Percentiles rank a stretch among this genome's conserved stretches.
phyloP scores from a whole-genome alignment of 2,113 vertebrate species.

The Tonatia bakeri region DNA sequence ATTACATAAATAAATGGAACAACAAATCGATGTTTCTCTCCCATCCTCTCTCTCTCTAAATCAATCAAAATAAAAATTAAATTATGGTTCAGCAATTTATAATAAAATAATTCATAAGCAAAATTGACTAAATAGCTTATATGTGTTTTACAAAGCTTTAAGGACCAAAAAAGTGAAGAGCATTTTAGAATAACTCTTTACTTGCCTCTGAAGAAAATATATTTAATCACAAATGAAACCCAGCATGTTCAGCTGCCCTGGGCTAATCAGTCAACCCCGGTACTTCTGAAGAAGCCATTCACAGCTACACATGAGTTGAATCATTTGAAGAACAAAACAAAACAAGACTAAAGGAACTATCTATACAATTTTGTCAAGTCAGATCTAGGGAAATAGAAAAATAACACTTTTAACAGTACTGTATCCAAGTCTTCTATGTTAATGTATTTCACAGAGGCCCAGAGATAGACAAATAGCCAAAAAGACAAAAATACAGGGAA shows the following conservation, averaged over 20 bases:
- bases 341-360: background rate
- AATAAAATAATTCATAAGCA: background rate
- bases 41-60: no score
- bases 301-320: background rate
- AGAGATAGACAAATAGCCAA: background rate
- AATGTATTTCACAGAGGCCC: background rate
- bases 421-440: background rate
- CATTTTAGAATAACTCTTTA: background rate
- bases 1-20: no score
- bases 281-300: background rate
- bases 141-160: background rate
- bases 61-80: no score
- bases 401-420: background rate
- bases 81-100: background rate
- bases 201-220: background rate
- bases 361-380: background rate
- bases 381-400: background rate
- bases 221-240: background rate
- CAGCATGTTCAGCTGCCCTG: background rate
- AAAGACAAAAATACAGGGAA: no score
- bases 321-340: background rate
- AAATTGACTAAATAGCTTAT: background rate
- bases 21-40: no score
- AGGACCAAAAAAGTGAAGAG: background rate
- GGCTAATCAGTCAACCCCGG: background rate